Evolutionary conservation across 2,797 vertebrate genomes (phyloP).

Genomic region (Clarias laeviceps): DNA sequence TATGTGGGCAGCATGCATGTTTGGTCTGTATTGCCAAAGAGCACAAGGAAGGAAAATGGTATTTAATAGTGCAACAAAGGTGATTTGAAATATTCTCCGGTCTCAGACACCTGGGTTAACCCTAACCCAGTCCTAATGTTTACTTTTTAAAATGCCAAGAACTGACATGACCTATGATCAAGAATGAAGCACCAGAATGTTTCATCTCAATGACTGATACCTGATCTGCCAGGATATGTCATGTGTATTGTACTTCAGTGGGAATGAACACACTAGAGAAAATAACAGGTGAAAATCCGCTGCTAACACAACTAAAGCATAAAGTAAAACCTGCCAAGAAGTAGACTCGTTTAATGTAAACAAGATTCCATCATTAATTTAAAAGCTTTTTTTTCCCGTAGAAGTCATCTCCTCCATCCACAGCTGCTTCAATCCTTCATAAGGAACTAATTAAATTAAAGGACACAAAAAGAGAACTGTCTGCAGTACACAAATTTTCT

Average conservation of each 20-base stretch:
- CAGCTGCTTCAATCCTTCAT: not conserved
- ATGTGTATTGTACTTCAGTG: not conserved
- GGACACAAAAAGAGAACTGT: not conserved
- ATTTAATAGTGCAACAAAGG: not conserved
- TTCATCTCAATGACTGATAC: not conserved
- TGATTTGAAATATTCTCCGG: not conserved
- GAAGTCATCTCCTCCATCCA: not conserved
- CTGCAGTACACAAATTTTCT: not conserved
- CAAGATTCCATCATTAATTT: slow-evolving; percentile 1
- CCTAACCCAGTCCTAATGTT: not conserved
- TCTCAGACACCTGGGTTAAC: not conserved
- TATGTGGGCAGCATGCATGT: not conserved
- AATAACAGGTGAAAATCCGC: not conserved
- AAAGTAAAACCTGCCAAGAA: not conserved
- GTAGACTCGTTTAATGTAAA: not conserved
- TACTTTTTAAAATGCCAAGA: not conserved
- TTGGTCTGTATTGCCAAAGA: not conserved
- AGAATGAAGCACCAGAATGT: not conserved
- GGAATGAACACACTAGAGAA: not conserved
- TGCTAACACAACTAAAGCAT: not conserved
- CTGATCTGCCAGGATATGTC: slow-evolving; percentile 1
- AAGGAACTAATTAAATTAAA: slow-evolving; percentile 12
- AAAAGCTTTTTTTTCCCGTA: slow-evolving; percentile 9
- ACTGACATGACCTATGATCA: not conserved
- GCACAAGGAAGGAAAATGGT: not conserved